These are phyloP conservation scores for Aix galericulata DNA, from an alignment of 2,113 vertebrate species.

Conservation along the genomic window DNA sequence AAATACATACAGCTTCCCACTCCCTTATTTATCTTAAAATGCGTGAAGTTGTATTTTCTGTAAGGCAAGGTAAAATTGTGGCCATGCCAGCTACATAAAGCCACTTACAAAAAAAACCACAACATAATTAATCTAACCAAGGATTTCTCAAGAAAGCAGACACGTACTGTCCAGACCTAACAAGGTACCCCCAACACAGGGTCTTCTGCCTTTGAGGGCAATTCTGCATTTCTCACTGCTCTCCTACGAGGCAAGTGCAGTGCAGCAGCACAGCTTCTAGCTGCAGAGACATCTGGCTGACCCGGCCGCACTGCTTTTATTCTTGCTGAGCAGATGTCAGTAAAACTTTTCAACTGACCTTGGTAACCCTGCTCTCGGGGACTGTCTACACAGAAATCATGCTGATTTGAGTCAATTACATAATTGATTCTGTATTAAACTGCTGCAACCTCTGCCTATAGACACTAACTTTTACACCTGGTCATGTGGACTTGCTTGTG, in stretches of 20 bases:
- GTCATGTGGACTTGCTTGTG: not conserved
- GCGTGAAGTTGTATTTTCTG: not conserved
- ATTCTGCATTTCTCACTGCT: not conserved
- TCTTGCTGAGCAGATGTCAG: not conserved
- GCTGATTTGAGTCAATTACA: not conserved
- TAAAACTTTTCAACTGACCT: not conserved
- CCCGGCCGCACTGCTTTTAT: not conserved
- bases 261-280: not conserved
- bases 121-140: not conserved
- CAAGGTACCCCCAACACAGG: not conserved
- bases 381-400: not conserved
- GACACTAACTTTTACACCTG: not conserved
- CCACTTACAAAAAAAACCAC: not conserved
- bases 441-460: not conserved
- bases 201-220: not conserved
- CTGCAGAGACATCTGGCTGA: not conserved
- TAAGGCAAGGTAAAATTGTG: not conserved
- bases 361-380: not conserved
- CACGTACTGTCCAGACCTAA: not conserved
- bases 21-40: not conserved
- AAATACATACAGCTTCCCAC: not conserved
- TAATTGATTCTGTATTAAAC: not conserved
- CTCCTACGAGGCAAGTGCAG: rapidly evolving
- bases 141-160: not conserved
- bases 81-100: not conserved